Percentiles rank a stretch among this genome's conserved stretches.
These are phyloP conservation scores for Phaenicophaeus curvirostris DNA, from an alignment of 2,797 vertebrate genomes.

Conservation along the genomic window DNA sequence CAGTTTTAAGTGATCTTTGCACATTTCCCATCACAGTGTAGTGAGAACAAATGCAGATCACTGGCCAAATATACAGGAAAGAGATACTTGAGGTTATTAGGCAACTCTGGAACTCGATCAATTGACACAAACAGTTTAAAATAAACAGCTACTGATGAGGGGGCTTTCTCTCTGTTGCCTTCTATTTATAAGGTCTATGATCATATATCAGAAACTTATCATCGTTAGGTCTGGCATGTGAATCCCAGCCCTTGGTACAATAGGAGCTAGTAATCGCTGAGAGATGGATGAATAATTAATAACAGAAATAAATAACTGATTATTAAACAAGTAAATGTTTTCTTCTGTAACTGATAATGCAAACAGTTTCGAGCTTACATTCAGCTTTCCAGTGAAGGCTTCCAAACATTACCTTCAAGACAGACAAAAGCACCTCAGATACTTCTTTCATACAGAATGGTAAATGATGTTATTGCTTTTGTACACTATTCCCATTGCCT, in stretches of 20 bases:
- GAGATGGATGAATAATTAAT: constrained; percentile 70
- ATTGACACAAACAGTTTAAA: neutral
- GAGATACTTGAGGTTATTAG: neutral
- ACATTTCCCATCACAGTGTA: neutral
- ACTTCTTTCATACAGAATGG: constrained; percentile 68
- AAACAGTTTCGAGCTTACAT: constrained; percentile 56
- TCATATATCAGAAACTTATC: neutral
- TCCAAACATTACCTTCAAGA: constrained; percentile 48
- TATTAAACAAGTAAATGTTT: constrained; percentile 72
- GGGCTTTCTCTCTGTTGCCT: neutral
- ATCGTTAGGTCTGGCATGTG: neutral
- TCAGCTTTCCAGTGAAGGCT: constrained; percentile 42
- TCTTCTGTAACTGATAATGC: constrained; percentile 57
- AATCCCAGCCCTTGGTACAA: constrained; percentile 21
- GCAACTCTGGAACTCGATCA: neutral
- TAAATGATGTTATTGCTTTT: constrained; percentile 72
- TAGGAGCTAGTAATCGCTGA: neutral
- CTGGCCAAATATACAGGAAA: neutral
- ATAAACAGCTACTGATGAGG: neutral
- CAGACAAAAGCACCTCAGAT: constrained; percentile 48
- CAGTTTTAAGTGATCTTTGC: neutral
- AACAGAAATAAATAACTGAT: constrained; percentile 60
- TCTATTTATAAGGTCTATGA: neutral
- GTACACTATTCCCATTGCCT: constrained; percentile 65
- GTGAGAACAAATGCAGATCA: neutral